Base-by-base conservation (phyloP, 2,113 vertebrate genomes). In the Dascyllus trimaculatus region DNA sequence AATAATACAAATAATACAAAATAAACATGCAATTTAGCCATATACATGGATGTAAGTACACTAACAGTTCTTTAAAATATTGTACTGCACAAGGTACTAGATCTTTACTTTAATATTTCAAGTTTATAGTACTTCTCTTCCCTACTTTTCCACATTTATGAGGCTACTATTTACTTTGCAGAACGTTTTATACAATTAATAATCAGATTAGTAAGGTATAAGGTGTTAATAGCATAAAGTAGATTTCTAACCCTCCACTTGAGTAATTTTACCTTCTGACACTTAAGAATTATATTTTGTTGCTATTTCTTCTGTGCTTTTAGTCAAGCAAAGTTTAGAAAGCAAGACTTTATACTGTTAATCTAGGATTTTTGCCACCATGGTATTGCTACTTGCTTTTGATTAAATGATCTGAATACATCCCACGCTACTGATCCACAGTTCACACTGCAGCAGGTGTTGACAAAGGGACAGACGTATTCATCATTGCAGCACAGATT, bases 401-500 rank as follows among this genome's bases (percentile, higher is more conserved):
- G 60, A 60, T n/a, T 58, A 48, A 29, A 65, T 19, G 14, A 64
- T 56, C 38, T 69, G 25, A 63, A 19, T 22, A 15, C 22, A 8
- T 52, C 3, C 66, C 45, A 19, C 0, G 1, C 9, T 4, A 4
- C 62, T 71, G 66, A 38, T 73, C 32, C 26, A 56, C 29, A 63
- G 22, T 45, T 73, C 58, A 54, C 32, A 25, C 21, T 46, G 9
- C 32, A 63, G 49, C 72, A 83, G 69, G 14, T 64, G 53, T 80
- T 73, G 53, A 56, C 61, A 56, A 80, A 49, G 58, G 18, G 51
- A 72, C 65, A 74, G 75, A 62, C 18, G 19, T 51, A 52, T 73
- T 66, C 69, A 74, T 90, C 66, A 61, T 52, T 5, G 4, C 76
- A 69, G 60, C 49, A 57, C 66, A 78, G 53, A 65, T 68, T 78